Base-by-base conservation (phyloP, 2,888 invertebrate species). In the Philopedon plagiatum region DNA sequence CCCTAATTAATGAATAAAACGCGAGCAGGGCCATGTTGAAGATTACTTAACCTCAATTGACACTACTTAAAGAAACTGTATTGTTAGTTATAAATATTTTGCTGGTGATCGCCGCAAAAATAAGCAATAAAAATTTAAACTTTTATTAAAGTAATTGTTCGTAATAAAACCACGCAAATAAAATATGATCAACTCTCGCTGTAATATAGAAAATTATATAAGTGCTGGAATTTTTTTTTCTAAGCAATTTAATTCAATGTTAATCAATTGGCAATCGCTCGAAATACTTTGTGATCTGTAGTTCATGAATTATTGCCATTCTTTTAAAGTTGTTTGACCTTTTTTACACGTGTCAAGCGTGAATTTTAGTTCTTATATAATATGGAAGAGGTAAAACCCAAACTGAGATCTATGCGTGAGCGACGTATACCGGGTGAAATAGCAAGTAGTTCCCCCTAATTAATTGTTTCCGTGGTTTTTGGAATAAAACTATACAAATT, bases 21-120 rank as follows among this genome's bases (percentile, higher is more conserved):
- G 37, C 19, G 37, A 37, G 54, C 44, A 11, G 0, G 8, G n/a
- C 29, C 63, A 58, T 49, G 41, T 65, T 23, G n/a, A 26, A 8
- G 46, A 9, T 66, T 61, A 69, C 56, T 71, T 71, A 64, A 71
- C 70, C 73, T 26, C 65, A 73, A 73, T 73, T 73, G 73, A 73
- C 65, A 46, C 46, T 49, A 44, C 46, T 73, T 62, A 66, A 69
- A 54, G 44, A 18, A 65, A 66, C 44, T 60, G 49, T 56, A 58
- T 65, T 64, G 69, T 68, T 72, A 23, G 49, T 37, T 46, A 56
- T 32, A 39, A 64, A 63, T 46, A 72, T 63, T 58, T 72, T 34
- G 51, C 41, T 15, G 21, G 23, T 5, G 19, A 29, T 34, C 23
- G 18, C 58, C 29, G 51, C 71, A 15, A 51, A 37, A 39, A 60